Evolutionary conservation across 2,888 invertebrate genomes (phyloP).

Genomic region (Chesias legatella): DNA sequence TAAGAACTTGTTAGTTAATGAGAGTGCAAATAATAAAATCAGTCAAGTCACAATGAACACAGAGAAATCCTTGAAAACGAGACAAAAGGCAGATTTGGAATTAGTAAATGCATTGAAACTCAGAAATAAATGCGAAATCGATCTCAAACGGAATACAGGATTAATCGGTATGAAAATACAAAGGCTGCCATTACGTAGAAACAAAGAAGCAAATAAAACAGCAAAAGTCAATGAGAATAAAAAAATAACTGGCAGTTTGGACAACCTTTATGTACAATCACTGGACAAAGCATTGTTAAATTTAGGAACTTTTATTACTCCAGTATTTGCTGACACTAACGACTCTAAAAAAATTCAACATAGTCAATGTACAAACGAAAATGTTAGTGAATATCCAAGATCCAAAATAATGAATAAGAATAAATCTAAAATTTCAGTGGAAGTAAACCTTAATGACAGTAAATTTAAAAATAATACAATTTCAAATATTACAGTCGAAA

Average conservation of each 20-base stretch:
- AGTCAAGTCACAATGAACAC: not conserved
- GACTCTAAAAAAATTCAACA: not conserved
- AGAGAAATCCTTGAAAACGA: not conserved
- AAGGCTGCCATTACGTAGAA: conserved; percentile 8
- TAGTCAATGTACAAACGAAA: not conserved
- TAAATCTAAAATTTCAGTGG: not conserved
- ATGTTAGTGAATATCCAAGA: not conserved
- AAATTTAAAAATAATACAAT: not conserved
- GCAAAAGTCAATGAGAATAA: not conserved
- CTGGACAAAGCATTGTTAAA: not conserved
- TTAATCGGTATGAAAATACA: conserved; percentile 44
- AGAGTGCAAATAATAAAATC: not conserved
- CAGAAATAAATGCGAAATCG: conserved; percentile 29
- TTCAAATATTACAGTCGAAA: not conserved
- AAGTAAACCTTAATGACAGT: not conserved
- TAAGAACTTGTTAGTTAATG: not conserved
- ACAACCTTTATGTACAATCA: not conserved
- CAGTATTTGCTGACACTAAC: not conserved
- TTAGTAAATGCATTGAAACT: conserved; percentile 23
- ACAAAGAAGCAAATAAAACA: not conserved
- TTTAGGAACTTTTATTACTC: not conserved
- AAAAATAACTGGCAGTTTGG: not conserved
- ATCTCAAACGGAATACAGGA: conserved; percentile 46
- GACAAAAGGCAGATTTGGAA: conserved; percentile 19
- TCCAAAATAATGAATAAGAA: not conserved